Evolutionary conservation across 2,113 vertebrate genomes (phyloP), one percentile per base, ranked within the genome.

Genomic region (Heterotis niloticus): DNA sequence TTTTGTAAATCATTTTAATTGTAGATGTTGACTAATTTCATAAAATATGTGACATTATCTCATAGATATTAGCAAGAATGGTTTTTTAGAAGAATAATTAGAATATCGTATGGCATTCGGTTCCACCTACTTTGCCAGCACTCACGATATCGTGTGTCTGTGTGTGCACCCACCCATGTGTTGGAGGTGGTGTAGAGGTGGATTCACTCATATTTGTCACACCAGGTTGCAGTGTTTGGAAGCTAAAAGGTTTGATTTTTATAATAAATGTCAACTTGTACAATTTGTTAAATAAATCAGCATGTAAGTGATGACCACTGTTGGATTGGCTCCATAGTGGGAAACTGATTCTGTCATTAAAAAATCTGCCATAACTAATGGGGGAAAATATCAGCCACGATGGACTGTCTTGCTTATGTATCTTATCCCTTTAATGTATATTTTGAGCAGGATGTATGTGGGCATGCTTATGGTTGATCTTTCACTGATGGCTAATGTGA

Each of bases 351-450:
- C 34, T 44, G 34, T 44, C 34, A 44, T 44, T 4, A 44, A 44
- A 44, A 44, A 44, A 44, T 44, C 34, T 44, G 34, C 34, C 34
- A 44, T 44, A 44, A 44, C 34, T 44, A 44, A 44, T 44, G 34
- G 34, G 34, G 56, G 24, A 73, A 73, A 14, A 51, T 16, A 20
- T 29, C 51, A 52, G 62, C 34, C 75, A 28, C 26, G 29, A 44
- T 29, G 59, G 28, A 67, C 44, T 66, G 0, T n/a, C 4, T 7
- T 18, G 9, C 1, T 64, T 65, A 10, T 10, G 44, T 28, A 23
- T 57, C 29, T 10, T 18, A n/a, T 68, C 76, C 76, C 76, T 67
- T 76, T 76, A 76, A 76, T 24, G 23, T 28, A n/a, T 52, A 56
- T 52, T 16, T 14, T 23, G 34, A 44, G 34, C 76, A 29, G 10